A percentile compares a stretch with the other conserved stretches of the same genome.
These are phyloP conservation scores for Drosophila eohydei DNA, from an alignment of 2,888 invertebrate species.

Conservation along the genomic window DNA sequence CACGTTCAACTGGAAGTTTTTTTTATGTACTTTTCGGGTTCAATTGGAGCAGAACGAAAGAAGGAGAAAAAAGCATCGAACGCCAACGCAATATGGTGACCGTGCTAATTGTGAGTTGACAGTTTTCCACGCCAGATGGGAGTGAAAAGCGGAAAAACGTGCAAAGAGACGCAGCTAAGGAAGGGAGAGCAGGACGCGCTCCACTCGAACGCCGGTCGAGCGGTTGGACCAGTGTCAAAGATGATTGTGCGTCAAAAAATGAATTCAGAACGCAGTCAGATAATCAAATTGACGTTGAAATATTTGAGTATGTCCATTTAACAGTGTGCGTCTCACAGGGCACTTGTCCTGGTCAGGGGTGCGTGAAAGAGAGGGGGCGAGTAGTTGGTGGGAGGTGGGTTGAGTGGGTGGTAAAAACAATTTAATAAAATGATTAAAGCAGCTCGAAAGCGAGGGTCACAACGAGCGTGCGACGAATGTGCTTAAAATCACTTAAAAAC, in stretches of 20 bases:
- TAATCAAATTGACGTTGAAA: constrained; percentile 35
- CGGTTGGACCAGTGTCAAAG: constrained; percentile 9
- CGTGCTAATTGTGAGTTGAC: constrained; percentile 65
- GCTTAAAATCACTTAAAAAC: constrained; percentile 66
- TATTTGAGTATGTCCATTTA: constrained; percentile 10
- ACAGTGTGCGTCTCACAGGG: background rate
- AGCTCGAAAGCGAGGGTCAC: background rate
- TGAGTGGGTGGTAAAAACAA: constrained; percentile 13
- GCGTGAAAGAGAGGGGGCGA: background rate
- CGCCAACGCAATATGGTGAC: constrained; percentile 47
- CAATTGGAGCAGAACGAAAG: background rate
- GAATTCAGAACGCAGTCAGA: constrained; percentile 18
- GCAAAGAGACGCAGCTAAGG: background rate
- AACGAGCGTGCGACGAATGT: constrained; percentile 13
- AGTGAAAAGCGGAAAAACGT: constrained; percentile 10
- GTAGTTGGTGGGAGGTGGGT: background rate
- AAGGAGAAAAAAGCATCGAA: constrained; percentile 8
- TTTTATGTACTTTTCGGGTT: background rate
- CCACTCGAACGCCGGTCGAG: background rate
- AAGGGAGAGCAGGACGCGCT: too few relatives aligned
- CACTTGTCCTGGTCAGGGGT: background rate
- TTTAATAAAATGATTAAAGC: constrained; percentile 52
- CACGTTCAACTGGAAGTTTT: background rate
- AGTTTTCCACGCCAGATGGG: constrained; percentile 29
- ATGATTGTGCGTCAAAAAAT: constrained; percentile 15